These are phyloP conservation scores for Limnodromus scolopaceus DNA, from an alignment of 2,797 vertebrate genomes.

Conservation along the genomic window DNA sequence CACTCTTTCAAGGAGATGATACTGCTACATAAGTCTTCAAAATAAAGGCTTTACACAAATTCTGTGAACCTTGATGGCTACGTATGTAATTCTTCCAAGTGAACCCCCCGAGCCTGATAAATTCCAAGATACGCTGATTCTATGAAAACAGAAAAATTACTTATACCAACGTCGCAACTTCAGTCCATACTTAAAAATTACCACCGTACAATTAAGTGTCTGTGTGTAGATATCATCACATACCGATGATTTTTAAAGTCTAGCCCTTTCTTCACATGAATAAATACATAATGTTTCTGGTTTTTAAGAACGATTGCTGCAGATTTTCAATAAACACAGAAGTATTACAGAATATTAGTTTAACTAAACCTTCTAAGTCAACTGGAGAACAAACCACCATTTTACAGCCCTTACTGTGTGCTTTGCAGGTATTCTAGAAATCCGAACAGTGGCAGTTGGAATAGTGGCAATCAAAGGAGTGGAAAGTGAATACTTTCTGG, in stretches of 20 bases:
- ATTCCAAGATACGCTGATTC: background rate
- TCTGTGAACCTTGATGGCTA: slow-evolving; percentile 20
- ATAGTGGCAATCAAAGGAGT: slow-evolving; percentile 97
- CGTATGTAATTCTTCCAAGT: background rate
- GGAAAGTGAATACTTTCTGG: slow-evolving; percentile 96
- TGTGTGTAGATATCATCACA: slow-evolving; percentile 28
- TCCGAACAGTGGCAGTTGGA: slow-evolving; percentile 95
- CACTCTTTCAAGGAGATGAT: slow-evolving; percentile 39
- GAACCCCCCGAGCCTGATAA: background rate
- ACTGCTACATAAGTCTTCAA: slow-evolving; percentile 46
- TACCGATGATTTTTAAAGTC: slow-evolving; percentile 33
- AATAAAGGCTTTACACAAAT: slow-evolving; percentile 49
- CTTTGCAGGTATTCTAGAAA: slow-evolving; percentile 95
- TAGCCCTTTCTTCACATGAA: slow-evolving; percentile 76
- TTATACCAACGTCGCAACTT: background rate
- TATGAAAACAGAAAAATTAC: background rate
- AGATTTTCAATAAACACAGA: slow-evolving; percentile 71
- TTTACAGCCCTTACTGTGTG: slow-evolving; percentile 51
- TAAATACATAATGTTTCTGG: slow-evolving; percentile 61
- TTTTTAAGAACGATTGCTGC: slow-evolving; percentile 73
- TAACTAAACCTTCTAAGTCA: slow-evolving; percentile 57
- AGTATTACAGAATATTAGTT: slow-evolving; percentile 65
- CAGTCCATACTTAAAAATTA: slow-evolving; percentile 44
- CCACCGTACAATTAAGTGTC: slow-evolving; percentile 58
- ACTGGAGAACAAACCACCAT: slow-evolving; percentile 30